Percentiles rank a stretch among this genome's conserved stretches.
phyloP scores from a whole-genome alignment of 2,113 vertebrate species.

The Copsychus sechellarum region DNA sequence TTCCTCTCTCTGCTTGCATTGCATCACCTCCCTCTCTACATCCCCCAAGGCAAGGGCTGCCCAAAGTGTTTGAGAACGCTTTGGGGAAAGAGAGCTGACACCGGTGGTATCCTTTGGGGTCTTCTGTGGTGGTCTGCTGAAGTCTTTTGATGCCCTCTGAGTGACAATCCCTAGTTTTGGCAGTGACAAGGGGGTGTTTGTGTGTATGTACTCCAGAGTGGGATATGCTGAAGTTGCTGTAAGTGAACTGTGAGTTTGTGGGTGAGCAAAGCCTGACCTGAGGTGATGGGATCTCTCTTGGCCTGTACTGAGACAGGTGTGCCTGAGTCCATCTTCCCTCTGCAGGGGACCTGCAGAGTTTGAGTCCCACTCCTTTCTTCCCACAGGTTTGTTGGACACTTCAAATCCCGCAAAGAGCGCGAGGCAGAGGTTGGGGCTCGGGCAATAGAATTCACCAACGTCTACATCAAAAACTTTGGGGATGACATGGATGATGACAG shows the following conservation, averaged over 20 bases:
- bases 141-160: background rate
- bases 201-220: no score
- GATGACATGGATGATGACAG: constrained; percentile 82
- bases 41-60: background rate
- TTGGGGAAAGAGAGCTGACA: background rate
- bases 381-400: constrained; percentile 91
- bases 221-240: background rate
- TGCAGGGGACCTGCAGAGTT: rapidly evolving
- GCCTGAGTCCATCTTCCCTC: background rate
- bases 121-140: background rate
- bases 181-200: background rate
- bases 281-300: background rate
- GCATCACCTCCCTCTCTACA: background rate
- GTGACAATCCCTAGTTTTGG: background rate
- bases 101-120: background rate
- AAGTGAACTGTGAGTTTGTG: background rate
- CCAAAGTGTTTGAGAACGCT: background rate
- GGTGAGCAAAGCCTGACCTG: background rate
- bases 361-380: background rate
- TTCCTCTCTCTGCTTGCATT: background rate
- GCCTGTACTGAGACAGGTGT: background rate
- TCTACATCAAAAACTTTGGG: constrained; percentile 95
- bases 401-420: constrained; percentile 93
- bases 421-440: constrained; percentile 86
- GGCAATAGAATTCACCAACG: constrained; percentile 90